Base-by-base conservation (phyloP, 2,113 vertebrate genomes). In the Dicrurus megarhynchus region DNA sequence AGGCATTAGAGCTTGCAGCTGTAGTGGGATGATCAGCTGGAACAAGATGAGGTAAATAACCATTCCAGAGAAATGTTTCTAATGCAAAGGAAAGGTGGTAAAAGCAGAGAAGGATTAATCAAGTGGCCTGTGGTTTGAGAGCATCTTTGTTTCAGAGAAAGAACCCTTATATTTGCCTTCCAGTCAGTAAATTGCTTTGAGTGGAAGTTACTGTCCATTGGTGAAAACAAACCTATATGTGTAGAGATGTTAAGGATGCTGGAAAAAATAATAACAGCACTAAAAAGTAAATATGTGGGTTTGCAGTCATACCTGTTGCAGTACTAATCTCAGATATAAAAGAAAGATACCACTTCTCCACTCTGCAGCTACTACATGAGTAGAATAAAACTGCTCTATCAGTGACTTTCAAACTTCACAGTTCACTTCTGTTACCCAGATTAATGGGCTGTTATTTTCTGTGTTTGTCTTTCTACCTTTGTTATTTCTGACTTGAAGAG, bases 401-500 rank as follows among this genome's bases (percentile, higher is more conserved):
- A 37, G 19, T 63, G 67, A 80, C 85, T 83, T 96, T 84, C 55
- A 93, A 84, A 60, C 71, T 70, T 81, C 2, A 2, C 81, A 52
- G 15, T 32, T 88, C 61, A 24, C 33, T 90, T 73, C 41, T 75
- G 47, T 47, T 95, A 41, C 39, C 21, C 46, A 88, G 85, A 96
- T 86, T 83, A 91, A 95, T 84, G 55, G 71, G 33, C 59, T 88
- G 71, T 88, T 86, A 88, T 90, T 93, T 94, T 81, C 42, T 49
- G 23, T 73, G 52, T 90, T 93, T 96, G 76, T 92, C 71, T 85
- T 80, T 33, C 59, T 84, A 75, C 44, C 47, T 88, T 86, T 91
- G 61, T 93, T 93, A 88, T 90, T 93, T 92, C 64, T 94, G 79
- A 88, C 49, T 89, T 75, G 81, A 95, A 91, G 68, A 60, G 55